Conservation (phyloP, 2,797 vertebrate genomes). For the Mastacembelus armatus region DNA sequence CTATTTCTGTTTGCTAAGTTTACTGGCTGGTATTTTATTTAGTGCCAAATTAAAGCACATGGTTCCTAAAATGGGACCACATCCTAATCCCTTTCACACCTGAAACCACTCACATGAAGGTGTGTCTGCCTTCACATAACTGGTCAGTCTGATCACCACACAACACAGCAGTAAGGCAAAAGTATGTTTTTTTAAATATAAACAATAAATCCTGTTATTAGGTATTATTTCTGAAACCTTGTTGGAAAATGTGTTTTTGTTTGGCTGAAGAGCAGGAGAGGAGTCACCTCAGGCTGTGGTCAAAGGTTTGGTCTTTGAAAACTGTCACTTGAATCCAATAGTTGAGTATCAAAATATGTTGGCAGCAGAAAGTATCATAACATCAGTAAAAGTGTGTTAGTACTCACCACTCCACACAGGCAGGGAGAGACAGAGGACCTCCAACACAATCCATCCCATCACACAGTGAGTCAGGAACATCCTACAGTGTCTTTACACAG, state of each 20-base stretch:
- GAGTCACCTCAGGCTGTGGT: too few relatives aligned
- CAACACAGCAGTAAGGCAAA: too few relatives aligned
- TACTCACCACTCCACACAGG: constrained; percentile 63
- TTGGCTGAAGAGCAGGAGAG: too few relatives aligned
- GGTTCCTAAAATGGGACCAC: not conserved
- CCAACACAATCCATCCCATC: constrained; percentile 39
- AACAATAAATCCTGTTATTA: too few relatives aligned
- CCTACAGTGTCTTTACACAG: constrained; percentile 28
- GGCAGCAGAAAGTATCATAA: too few relatives aligned
- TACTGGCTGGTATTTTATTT: not conserved
- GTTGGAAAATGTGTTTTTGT: too few relatives aligned
- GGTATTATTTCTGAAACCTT: too few relatives aligned
- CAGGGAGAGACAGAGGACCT: constrained; percentile 36
- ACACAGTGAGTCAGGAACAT: constrained; percentile 41
- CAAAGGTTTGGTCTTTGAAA: too few relatives aligned
- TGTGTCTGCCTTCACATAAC: not conserved
- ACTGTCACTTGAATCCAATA: not conserved
- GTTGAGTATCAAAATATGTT: not conserved
- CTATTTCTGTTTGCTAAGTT: not conserved
- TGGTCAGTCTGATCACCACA: too few relatives aligned
- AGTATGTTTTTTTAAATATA: too few relatives aligned
- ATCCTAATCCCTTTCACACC: not conserved
- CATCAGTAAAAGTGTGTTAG: not conserved
- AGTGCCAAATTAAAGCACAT: not conserved
- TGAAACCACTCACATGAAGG: not conserved